Evolutionary conservation across 1,140 invertebrate genomes (phyloP), one percentile per base, ranked within the genome.

Genomic region (Ceratina japonica): DNA sequence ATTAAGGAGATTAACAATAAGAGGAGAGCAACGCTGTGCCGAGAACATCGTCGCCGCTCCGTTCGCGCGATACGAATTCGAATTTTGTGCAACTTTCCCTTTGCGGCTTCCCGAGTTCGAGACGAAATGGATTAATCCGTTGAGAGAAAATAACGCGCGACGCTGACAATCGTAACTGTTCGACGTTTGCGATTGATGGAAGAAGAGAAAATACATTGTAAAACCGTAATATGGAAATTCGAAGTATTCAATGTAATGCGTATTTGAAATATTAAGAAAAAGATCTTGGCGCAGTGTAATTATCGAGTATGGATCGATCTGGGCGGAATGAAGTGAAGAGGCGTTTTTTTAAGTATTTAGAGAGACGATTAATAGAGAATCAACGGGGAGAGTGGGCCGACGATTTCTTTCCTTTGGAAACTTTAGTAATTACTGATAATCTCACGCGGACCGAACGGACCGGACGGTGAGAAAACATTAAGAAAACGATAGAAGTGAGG

Each of bases 361-460:
- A 31, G 3, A 31, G 3, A 65, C 74, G 73, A 83, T 81, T 83
- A 83, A 83, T 77, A 81, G 37, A 10, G 37, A 44, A 81, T 59
- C 63, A 68, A 77, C 56, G 61, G 64, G n/a, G 73, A 65, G 54
- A 77, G 75, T 72, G 75, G 37, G 54, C 49, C 62, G 73, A 73
- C 79, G 63, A 73, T 81, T 77, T 63, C 24, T 73, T 83, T 62
- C 22, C 37, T 62, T 68, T 18, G 62, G 22, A 69, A 83, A 83
- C 79, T 83, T 83, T 73, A 65, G 73, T 81, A 83, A 83, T 83
- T 83, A 83, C 79, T 72, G 81, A 77, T 83, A 83, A 81, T 83
- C 81, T 81, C 51, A 51, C 68, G 79, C 24, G 24, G 74, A 31
- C 22, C 24, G 54, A 52, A 44, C 12, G 52, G 12, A 54, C 15